Percentiles rank a stretch among this genome's conserved stretches.
Evolutionary conservation across 2,113 vertebrate genomes (phyloP).

Genomic region (Tragelaphus scriptus): DNA sequence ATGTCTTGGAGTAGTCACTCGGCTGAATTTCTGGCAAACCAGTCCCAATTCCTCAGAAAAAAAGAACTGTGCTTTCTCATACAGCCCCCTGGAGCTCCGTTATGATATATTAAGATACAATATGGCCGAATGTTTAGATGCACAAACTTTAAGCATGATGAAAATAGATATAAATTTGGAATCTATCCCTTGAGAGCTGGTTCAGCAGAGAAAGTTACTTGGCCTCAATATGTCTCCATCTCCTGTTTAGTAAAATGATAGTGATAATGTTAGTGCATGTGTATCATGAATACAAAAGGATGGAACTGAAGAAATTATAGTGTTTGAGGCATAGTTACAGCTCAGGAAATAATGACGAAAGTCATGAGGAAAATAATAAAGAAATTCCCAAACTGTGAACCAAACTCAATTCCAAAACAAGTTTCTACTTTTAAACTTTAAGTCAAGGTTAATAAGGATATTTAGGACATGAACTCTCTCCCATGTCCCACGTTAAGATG

Average conservation of each 20-base stretch:
- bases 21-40: conserved; percentile 9
- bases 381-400: background rate
- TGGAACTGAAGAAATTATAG: background rate
- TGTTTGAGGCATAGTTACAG: background rate
- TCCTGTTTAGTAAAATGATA: conserved; percentile 10
- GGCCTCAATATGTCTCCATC: background rate
- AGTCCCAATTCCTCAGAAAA: background rate
- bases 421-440: background rate
- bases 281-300: background rate
- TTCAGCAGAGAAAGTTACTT: background rate
- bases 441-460: background rate
- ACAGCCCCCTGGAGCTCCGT: background rate
- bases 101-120: background rate
- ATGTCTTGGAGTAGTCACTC: conserved; percentile 12
- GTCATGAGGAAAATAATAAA: background rate
- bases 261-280: background rate
- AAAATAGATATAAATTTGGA: background rate
- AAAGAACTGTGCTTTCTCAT: background rate
- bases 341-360: background rate
- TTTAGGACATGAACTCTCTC: background rate
- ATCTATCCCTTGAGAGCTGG: background rate
- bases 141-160: background rate
- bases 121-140: background rate
- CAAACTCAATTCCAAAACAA: background rate
- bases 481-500: background rate